Percentiles rank a stretch among this genome's conserved stretches.
phyloP scores from a whole-genome alignment of 2,888 invertebrate species.

The Ryuthela nishihirai region DNA sequence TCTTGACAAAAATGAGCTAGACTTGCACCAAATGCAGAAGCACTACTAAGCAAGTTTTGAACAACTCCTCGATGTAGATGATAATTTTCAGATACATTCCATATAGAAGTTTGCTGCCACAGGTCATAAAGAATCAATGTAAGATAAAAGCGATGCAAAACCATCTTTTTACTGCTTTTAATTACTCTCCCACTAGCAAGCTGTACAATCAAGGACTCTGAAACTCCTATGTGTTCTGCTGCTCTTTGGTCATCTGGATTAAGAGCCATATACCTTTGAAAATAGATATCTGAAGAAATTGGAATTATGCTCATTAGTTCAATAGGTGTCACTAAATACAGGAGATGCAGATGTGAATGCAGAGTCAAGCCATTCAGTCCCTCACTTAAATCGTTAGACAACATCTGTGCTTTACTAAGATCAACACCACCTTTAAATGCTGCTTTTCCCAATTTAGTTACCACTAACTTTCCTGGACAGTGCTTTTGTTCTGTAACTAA shows the following conservation, averaged over 20 bases:
- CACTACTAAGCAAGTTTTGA: conserved; percentile 68
- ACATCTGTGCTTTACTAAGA: conserved; percentile 62
- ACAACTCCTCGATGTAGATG: conserved; percentile 70
- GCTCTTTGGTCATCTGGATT: conserved; percentile 64
- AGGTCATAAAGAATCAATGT: conserved; percentile 76
- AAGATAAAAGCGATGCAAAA: conserved; percentile 76
- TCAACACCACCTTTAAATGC: conserved; percentile 84
- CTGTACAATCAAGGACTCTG: conserved; percentile 66
- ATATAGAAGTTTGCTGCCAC: conserved; percentile 53
- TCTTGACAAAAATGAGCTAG: conserved; percentile 77
- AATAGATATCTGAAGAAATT: conserved; percentile 58
- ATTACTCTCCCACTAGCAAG: conserved; percentile 65
- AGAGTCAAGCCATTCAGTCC: conserved; percentile 75
- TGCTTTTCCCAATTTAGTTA: conserved; percentile 65
- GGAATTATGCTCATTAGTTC: conserved; percentile 60
- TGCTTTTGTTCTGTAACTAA: no score
- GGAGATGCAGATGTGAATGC: conserved; percentile 73
- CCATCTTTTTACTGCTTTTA: conserved; percentile 55
- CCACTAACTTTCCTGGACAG: conserved; percentile 4
- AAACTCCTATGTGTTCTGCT: conserved; percentile 70
- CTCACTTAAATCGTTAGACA: conserved; percentile 68
- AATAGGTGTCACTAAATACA: conserved; percentile 81
- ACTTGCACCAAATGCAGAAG: conserved; percentile 69
- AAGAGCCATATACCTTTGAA: conserved; percentile 64
- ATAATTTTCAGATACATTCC: conserved; percentile 54